Base-by-base conservation (phyloP, 23 tunicate genomes). In the Botrylloides violaceus region DNA sequence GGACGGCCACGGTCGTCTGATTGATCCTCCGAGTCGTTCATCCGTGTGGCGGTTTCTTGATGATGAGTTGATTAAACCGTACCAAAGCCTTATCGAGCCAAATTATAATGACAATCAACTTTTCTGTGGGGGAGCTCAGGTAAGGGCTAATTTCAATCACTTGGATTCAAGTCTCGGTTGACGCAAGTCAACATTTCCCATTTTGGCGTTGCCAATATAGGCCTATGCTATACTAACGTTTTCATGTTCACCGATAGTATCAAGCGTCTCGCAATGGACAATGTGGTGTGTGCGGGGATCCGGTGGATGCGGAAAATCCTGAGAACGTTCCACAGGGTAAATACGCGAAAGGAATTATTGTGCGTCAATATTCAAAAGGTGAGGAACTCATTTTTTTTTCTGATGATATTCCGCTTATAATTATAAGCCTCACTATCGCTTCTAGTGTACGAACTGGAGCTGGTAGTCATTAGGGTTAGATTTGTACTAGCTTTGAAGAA, bases 261-360 rank as follows among this genome's bases (percentile, higher is more conserved):
- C 92, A 85, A 64, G 65, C 43, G 24, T 61, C 36, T 0, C 66
- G 33, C 38, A 80, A 77, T 2, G 86, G 84, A 29, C 75, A 75
- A 73, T 86, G 95, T 39, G 95, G 95, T 30, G 47, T 80, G 3
- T 86, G 95, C 73, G 95, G 95, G 0, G 95, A 86, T 80, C 71
- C 82, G 2, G 74, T 36, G 36, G 85, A 74, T 32, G 81, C 73
- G 47, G 86, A 3, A 1, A 37, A 76, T 49, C 66, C 66, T 18
- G 78, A 86, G 35, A 81, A 86, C 39, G 95, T 79, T 34, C 78
- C 82, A 18, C 85, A 85, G 4, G 95, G 95, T 43, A 75, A 66
- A 68, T 86, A 80, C 71, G 95, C 70, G 3, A 77, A 77, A 50
- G 90, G 90, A 49, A 83, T 83, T 23, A 83, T 83, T 48, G 78